Evolutionary conservation across 2,888 invertebrate species (phyloP).

Genomic region (Melinaea marsaeus): DNA sequence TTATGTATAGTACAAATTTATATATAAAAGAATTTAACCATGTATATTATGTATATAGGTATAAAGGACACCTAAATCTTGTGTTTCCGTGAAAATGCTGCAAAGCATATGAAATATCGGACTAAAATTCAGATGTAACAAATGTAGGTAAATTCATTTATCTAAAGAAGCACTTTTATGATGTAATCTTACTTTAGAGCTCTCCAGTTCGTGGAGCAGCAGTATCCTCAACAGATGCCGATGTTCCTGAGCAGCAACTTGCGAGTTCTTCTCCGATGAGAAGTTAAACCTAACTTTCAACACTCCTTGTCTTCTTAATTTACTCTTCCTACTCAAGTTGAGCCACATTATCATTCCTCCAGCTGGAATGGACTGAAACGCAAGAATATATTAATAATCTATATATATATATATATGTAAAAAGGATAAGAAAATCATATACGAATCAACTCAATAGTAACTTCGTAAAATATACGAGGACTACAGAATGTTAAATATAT

Average conservation of each 20-base stretch:
- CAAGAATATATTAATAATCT: slow-evolving; percentile 8
- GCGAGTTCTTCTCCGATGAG: slow-evolving; percentile 90
- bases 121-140: too few relatives aligned
- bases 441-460: background rate
- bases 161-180: background rate
- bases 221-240: slow-evolving; percentile 86
- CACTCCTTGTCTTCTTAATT: slow-evolving; percentile 90
- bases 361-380: slow-evolving; percentile 89
- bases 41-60: too few relatives aligned
- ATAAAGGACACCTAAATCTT: too few relatives aligned
- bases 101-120: too few relatives aligned
- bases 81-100: too few relatives aligned
- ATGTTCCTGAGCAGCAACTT: slow-evolving; percentile 91
- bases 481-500: too few relatives aligned
- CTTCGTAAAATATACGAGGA: too few relatives aligned
- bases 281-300: slow-evolving; percentile 90
- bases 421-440: background rate
- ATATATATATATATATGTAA: background rate
- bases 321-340: slow-evolving; percentile 89
- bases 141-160: too few relatives aligned
- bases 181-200: slow-evolving; percentile 79
- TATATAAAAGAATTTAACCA: too few relatives aligned
- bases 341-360: slow-evolving; percentile 96
- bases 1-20: too few relatives aligned
- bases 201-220: slow-evolving; percentile 87